Percentiles rank a stretch among this genome's conserved stretches.
Evolutionary conservation across 2,797 vertebrate genomes (phyloP).

Genomic region (Enteromius viviparus): DNA sequence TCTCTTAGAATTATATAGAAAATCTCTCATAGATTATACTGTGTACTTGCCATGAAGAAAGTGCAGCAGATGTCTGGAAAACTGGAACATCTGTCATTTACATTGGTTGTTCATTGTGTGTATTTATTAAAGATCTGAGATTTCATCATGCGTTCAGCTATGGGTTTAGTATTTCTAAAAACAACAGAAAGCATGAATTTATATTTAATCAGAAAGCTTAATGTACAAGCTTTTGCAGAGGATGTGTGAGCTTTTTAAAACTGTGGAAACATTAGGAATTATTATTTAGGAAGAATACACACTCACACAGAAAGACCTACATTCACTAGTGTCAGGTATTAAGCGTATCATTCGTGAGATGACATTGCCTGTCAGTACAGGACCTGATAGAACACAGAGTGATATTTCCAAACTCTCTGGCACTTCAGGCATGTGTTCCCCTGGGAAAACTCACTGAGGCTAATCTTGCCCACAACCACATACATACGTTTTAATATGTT

Average conservation of each 20-base stretch:
- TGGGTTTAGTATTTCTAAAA: not conserved
- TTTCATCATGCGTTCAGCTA: not conserved
- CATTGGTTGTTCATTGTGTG: not conserved
- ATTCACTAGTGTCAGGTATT: conserved; percentile 18
- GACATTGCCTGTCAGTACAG: conserved; percentile 34
- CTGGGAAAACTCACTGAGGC: conserved; percentile 16
- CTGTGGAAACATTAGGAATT: not conserved
- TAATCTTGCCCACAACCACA: not conserved
- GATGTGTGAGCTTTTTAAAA: not conserved
- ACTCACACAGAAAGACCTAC: not conserved
- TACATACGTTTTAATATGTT: not conserved
- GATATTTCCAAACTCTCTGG: conserved; percentile 43
- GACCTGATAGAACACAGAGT: conserved; percentile 51
- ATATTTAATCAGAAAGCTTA: not conserved
- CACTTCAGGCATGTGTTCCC: conserved; percentile 46
- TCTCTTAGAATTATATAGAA: not conserved
- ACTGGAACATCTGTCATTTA: not conserved
- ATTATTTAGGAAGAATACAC: not conserved
- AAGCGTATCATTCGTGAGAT: conserved; percentile 10
- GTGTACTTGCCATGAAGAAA: not conserved
- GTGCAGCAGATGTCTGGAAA: not conserved
- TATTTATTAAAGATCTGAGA: not conserved
- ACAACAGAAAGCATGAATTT: not conserved
- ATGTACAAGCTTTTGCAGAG: not conserved
- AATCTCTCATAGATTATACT: not conserved